Conservation (phyloP, 2,888 invertebrate species). For the Orthosia cruda region DNA sequence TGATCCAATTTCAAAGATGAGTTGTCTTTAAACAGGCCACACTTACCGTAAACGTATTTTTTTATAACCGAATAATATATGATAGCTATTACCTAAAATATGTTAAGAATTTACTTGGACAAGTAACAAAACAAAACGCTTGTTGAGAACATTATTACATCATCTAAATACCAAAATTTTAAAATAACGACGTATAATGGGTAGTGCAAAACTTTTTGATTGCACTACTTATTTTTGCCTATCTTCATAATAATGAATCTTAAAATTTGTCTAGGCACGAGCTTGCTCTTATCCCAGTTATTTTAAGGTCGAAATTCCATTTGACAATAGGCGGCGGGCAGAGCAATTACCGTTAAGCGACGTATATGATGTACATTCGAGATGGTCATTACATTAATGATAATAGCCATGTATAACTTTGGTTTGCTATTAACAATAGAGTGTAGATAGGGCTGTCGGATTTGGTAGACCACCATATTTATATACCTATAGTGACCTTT, state of each 20-base stretch:
- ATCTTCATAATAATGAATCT: slow-evolving; percentile 57
- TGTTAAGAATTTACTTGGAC: too few species aligned
- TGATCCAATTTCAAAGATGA: slow-evolving; percentile 30
- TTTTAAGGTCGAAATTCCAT: slow-evolving; percentile 41
- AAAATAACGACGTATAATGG: slow-evolving; percentile 38
- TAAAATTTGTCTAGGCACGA: neutral
- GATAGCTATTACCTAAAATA: neutral
- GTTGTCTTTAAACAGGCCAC: neutral
- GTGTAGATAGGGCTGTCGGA: neutral
- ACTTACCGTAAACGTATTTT: neutral
- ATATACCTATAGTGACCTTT: too few species aligned
- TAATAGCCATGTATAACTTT: slow-evolving; percentile 51
- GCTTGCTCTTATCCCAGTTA: neutral
- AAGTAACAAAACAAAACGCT: neutral
- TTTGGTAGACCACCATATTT: too few species aligned
- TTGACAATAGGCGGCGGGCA: slow-evolving; percentile 31
- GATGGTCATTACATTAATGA: slow-evolving; percentile 62
- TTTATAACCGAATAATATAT: slow-evolving; percentile 6
- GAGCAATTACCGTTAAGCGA: slow-evolving; percentile 59
- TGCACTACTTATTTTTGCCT: slow-evolving; percentile 57
- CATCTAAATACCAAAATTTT: slow-evolving; percentile 4
- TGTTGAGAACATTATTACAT: neutral
- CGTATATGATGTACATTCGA: slow-evolving; percentile 63
- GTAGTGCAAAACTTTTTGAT: slow-evolving; percentile 58
- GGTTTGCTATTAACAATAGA: slow-evolving; percentile 23